phyloP scores from a whole-genome alignment of 2,113 vertebrate genomes.

The Cricetomys ansorgei region DNA sequence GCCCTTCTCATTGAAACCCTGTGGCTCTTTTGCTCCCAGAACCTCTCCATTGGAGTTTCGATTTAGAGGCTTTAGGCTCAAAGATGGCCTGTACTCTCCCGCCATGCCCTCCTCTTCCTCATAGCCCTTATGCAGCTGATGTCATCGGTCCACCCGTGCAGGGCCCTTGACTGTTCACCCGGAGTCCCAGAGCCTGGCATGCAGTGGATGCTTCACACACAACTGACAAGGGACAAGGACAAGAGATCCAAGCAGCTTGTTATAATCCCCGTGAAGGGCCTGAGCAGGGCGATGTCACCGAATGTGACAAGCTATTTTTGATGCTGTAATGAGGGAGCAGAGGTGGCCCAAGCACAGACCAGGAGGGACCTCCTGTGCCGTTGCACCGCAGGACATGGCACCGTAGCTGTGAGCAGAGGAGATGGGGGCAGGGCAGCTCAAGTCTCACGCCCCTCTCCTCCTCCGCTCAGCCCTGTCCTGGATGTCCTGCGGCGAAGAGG shows the following conservation, averaged over 20 bases:
- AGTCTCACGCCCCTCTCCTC: background rate
- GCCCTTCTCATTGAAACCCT: background rate
- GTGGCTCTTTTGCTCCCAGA: background rate
- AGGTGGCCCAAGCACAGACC: conserved; percentile 43
- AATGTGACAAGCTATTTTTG: conserved; percentile 70
- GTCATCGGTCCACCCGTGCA: background rate
- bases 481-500: background rate
- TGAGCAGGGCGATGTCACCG: conserved; percentile 32
- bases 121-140: fast-evolving
- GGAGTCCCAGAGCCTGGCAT: background rate
- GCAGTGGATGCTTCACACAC: background rate
- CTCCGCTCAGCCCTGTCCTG: background rate
- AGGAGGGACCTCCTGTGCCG: conserved; percentile 8
- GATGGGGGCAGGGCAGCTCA: background rate
- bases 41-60: background rate
- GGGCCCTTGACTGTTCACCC: background rate
- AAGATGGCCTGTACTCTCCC: background rate
- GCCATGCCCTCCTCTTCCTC: background rate
- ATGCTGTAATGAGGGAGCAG: conserved; percentile 55
- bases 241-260: background rate
- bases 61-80: background rate
- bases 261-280: conserved; percentile 23
- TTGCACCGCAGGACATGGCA: background rate
- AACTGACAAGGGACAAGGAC: background rate
- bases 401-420: background rate